phyloP scores from a whole-genome alignment of 2,113 vertebrate species.

The Pleuronectes platessa region DNA sequence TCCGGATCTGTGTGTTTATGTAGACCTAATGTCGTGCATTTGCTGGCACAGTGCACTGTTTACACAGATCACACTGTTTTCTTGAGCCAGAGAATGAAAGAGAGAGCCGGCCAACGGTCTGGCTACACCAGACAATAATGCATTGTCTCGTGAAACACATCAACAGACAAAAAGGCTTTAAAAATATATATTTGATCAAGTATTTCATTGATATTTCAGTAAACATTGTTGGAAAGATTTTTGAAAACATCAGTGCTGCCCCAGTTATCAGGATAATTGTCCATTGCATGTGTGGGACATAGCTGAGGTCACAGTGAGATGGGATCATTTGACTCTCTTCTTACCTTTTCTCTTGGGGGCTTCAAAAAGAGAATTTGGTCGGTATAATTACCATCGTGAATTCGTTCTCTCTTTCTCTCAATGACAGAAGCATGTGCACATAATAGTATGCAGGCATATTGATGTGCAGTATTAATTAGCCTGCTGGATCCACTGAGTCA shows the following conservation, averaged over 20 bases:
- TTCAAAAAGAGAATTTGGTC: constrained; percentile 15
- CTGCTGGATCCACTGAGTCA: constrained; percentile 13
- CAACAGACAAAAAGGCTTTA: not conserved
- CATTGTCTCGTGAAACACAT: constrained; percentile 6
- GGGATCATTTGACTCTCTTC: constrained; percentile 53
- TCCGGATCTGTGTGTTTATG: constrained; percentile 56
- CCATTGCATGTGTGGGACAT: constrained; percentile 34
- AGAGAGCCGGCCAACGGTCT: not conserved
- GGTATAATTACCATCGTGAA: constrained; percentile 45
- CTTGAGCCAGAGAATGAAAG: constrained; percentile 15
- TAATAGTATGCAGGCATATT: not conserved
- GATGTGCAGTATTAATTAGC: constrained; percentile 21
- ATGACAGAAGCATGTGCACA: too few species aligned
- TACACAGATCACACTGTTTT: constrained; percentile 42
- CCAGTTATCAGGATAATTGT: constrained; percentile 41
- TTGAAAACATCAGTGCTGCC: not conserved
- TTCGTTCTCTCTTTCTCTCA: constrained; percentile 23
- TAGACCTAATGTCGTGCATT: constrained; percentile 42
- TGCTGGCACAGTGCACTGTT: constrained; percentile 34
- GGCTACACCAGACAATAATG: not conserved
- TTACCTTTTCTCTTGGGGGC: constrained; percentile 24
- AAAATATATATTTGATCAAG: not conserved
- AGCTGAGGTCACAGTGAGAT: constrained; percentile 28
- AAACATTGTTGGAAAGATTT: not conserved
- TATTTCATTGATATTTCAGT: not conserved